Conservation (phyloP, 2,888 invertebrate species). For the Aphidoletes aphidimyza region DNA sequence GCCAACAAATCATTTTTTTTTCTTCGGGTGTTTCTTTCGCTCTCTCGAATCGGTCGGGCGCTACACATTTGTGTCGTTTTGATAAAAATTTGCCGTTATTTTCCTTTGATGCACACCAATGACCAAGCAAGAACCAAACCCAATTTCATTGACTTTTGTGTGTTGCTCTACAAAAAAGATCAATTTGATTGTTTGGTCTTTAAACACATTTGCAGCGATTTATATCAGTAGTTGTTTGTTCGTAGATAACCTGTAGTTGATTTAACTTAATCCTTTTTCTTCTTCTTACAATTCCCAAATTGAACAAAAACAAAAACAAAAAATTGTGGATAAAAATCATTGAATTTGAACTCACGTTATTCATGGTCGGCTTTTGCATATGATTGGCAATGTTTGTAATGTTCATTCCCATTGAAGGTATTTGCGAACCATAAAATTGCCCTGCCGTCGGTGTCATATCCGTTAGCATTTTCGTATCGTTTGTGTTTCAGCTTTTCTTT, state of each 20-base stretch:
- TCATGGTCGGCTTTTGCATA: conserved; percentile 67
- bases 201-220: background rate
- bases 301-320: background rate
- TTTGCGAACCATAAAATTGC: conserved; percentile 71
- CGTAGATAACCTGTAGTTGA: background rate
- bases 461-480: conserved; percentile 67
- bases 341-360: conserved; percentile 64
- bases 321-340: background rate
- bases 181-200: background rate
- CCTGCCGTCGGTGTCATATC: conserved; percentile 73
- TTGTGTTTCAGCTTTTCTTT: background rate
- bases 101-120: background rate
- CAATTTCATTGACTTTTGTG: background rate
- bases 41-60: background rate
- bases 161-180: background rate
- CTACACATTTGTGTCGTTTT: conserved; percentile 28
- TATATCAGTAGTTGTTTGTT: background rate
- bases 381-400: conserved; percentile 67
- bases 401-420: conserved; percentile 72
- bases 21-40: background rate
- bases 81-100: conserved; percentile 52
- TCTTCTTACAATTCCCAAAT: background rate
- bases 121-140: background rate
- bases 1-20: conserved; percentile 13
- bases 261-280: background rate